Base-by-base conservation (phyloP, 2,888 invertebrate genomes). In the Diploptera punctata region DNA sequence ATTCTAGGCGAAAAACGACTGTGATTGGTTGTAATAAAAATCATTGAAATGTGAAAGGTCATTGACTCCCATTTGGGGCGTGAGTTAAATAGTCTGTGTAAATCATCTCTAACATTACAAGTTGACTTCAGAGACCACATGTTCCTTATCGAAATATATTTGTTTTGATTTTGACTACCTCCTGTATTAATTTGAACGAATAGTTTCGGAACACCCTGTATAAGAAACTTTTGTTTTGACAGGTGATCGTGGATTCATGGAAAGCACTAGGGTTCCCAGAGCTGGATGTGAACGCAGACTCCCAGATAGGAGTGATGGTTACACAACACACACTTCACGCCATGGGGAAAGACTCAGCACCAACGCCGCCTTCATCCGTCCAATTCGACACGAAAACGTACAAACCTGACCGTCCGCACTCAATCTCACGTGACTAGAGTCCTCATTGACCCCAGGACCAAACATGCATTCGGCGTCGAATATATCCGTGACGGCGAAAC, bases 331-430 rank as follows among this genome's bases (percentile, higher is more conserved):
- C n/a, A 91, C 91, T 0, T 84, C 88, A 0, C 83, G 84, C 62
- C 81, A 89, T 77, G 91, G 91, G 1, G 82, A 82, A 75, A 84
- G 91, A 74, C 82, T 85, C 67, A 91, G 91, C 26, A 84, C 86
- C 0, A 91, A 91, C 78, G 81, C 81, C 1, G 91, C 91, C 0
- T 92, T 87, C 77, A 88, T 92, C n/a, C 83, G 88, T 75, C 90
- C 91, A 0, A 87, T 92, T 62, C 83, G 91, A 52, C 76, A 85
- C n/a, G n/a, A 18, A 84, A 83, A 68, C 78, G 87, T 13, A 75
- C 77, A 24, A 84, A 84, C 73, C 80, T 90, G 31, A 81, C 81
- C 7, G 82, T 90, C 0, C 78, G 84, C 13, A 86, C 84, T 0
- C 82, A 85, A 70, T 86, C 89, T 0, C 85, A 84, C 75, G 88